A percentile compares a stretch with the other conserved stretches of the same genome.
phyloP scores from a whole-genome alignment of 2,888 invertebrate genomes.

The Aphidoletes aphidimyza region DNA sequence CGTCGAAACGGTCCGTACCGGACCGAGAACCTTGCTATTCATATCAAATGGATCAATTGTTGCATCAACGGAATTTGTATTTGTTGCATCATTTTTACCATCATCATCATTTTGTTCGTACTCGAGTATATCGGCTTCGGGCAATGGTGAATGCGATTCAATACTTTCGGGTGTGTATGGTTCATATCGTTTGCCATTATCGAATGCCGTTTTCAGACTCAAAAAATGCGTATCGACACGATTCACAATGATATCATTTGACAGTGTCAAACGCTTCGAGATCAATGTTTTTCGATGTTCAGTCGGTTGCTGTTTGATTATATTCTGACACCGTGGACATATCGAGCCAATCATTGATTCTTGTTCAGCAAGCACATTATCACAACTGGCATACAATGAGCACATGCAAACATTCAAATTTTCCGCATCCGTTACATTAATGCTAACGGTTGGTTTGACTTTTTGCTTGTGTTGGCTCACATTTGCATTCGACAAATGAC shows the following conservation, averaged over 20 bases:
- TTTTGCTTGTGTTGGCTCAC: background rate
- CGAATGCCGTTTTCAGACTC: conserved; percentile 59
- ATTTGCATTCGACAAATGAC: background rate
- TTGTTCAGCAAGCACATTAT: conserved; percentile 56
- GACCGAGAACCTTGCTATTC: conserved; percentile 56
- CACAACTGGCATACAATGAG: conserved; percentile 57
- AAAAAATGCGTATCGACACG: conserved; percentile 69
- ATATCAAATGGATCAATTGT: background rate
- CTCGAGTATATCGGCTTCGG: conserved; percentile 64
- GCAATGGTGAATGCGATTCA: conserved; percentile 79
- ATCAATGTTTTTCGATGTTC: conserved; percentile 63
- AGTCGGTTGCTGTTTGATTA: conserved; percentile 62
- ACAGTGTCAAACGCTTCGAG: conserved; percentile 63
- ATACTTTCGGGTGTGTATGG: conserved; percentile 87
- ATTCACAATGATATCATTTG: conserved; percentile 68
- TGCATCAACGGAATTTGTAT: conserved; percentile 58
- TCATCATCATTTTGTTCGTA: conserved; percentile 59
- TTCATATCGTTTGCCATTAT: conserved; percentile 68
- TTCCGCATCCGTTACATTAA: conserved; percentile 70
- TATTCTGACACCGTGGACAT: conserved; percentile 63
- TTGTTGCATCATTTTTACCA: conserved; percentile 55
- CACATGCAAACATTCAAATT: conserved; percentile 64
- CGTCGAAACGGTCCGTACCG: conserved; percentile 57
- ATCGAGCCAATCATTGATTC: conserved; percentile 58
- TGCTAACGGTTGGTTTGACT: conserved; percentile 62